A percentile compares a stretch with the other conserved stretches of the same genome.
These are phyloP conservation scores for Tholera decimalis DNA, from an alignment of 2,888 invertebrate genomes.

Conservation along the genomic window DNA sequence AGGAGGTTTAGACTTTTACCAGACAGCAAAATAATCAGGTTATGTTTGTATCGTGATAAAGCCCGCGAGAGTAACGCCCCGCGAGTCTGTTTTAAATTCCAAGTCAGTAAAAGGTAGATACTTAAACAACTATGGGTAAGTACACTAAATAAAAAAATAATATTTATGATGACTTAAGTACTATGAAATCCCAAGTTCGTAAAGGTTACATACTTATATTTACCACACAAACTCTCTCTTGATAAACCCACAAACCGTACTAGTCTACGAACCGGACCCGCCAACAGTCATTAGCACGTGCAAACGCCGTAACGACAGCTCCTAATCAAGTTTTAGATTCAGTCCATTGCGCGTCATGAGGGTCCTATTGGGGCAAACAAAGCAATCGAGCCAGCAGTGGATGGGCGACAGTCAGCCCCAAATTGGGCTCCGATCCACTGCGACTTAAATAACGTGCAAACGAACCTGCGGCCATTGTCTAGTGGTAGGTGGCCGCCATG, in stretches of 20 bases:
- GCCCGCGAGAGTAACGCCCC: too few species aligned
- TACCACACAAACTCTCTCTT: neutral
- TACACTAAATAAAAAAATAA: too few species aligned
- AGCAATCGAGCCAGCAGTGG: constrained; percentile 46
- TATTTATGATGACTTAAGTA: too few species aligned
- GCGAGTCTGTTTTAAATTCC: too few species aligned
- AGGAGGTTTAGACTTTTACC: too few species aligned
- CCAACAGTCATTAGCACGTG: constrained; percentile 41
- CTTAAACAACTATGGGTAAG: too few species aligned
- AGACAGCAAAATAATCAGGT: too few species aligned
- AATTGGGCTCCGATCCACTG: constrained; percentile 54
- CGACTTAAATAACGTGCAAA: constrained; percentile 59
- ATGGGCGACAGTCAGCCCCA: constrained; percentile 43
- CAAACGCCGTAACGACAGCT: constrained; percentile 37
- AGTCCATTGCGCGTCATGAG: constrained; percentile 48
- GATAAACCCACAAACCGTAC: constrained; percentile 17
- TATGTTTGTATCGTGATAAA: too few species aligned
- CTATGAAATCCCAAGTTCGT: too few species aligned
- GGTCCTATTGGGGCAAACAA: constrained; percentile 41
- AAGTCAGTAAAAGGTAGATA: too few species aligned
- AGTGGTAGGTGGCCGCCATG: constrained; percentile 31
- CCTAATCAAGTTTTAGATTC: constrained; percentile 55
- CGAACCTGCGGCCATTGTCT: constrained; percentile 47
- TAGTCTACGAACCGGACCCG: constrained; percentile 2
- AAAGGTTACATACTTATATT: neutral